A percentile compares a stretch with the other conserved stretches of the same genome.
Evolutionary conservation across 2,888 invertebrate genomes (phyloP).

Genomic region (Tridacna crocea): DNA sequence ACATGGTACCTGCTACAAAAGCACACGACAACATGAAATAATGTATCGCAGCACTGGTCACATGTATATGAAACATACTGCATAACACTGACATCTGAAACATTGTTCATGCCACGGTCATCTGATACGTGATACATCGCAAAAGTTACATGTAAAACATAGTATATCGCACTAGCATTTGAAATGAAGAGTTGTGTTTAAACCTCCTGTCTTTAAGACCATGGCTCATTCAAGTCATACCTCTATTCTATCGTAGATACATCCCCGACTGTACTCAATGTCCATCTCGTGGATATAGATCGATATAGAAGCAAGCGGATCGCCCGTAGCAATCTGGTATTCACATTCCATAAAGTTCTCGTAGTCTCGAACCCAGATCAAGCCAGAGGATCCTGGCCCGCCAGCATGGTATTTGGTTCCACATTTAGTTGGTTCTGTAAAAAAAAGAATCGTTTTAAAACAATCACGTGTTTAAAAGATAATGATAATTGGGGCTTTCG

Average conservation of each 20-base stretch:
- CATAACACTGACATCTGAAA: too few species aligned
- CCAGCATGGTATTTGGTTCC: conserved; percentile 62
- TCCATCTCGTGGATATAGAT: conserved; percentile 67
- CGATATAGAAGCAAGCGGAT: conserved; percentile 61
- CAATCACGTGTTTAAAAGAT: not conserved
- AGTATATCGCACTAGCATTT: too few species aligned
- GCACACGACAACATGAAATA: too few species aligned
- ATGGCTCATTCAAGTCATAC: conserved; percentile 53
- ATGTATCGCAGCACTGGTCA: too few species aligned
- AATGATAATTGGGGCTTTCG: not conserved
- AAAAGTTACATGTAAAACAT: too few species aligned
- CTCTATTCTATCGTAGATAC: conserved; percentile 67
- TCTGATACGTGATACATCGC: too few species aligned
- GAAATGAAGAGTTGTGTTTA: too few species aligned
- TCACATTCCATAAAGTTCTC: conserved; percentile 72
- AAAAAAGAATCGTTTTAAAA: not conserved
- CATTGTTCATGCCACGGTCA: too few species aligned
- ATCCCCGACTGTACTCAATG: conserved; percentile 69
- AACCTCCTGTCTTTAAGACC: too few species aligned
- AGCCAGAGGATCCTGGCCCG: conserved; percentile 62
- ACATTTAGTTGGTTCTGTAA: conserved; percentile 52
- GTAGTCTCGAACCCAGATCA: conserved; percentile 66
- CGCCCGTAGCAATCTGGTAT: conserved; percentile 64
- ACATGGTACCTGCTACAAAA: too few species aligned
- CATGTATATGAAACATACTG: too few species aligned